Conservation (phyloP, 2,797 vertebrate species). For the Loriculus beryllinus region DNA sequence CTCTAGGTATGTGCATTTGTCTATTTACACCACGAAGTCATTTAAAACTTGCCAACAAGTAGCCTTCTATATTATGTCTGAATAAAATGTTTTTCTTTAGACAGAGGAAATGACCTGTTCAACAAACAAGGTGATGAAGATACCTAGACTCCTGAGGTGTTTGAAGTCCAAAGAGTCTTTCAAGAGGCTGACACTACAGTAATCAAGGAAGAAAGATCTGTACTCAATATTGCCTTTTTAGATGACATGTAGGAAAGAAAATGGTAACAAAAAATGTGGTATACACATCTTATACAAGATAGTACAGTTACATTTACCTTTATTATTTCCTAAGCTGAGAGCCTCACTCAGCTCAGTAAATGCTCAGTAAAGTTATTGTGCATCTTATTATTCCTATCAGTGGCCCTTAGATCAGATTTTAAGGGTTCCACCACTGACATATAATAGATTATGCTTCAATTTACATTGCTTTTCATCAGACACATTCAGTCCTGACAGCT, state of each 20-base stretch:
- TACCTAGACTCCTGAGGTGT: conserved; percentile 18
- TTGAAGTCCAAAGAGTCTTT: conserved; percentile 40
- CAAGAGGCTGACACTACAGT: conserved; percentile 35
- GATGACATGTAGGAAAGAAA: conserved; percentile 10
- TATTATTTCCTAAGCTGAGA: conserved; percentile 32
- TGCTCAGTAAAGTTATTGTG: neutral
- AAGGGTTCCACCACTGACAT: neutral
- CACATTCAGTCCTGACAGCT: conserved; percentile 2
- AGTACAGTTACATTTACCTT: conserved; percentile 42
- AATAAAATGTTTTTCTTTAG: conserved; percentile 37
- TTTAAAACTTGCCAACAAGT: neutral
- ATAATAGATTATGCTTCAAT: neutral
- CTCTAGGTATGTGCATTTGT: neutral
- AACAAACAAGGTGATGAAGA: conserved; percentile 38
- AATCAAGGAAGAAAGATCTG: conserved; percentile 1
- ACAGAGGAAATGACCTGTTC: neutral
- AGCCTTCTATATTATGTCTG: neutral
- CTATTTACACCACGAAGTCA: neutral
- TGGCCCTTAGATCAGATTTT: neutral
- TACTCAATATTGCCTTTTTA: conserved; percentile 22
- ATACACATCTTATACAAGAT: conserved; percentile 65
- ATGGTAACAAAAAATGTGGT: conserved; percentile 43
- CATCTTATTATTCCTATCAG: neutral
- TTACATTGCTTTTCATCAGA: conserved; percentile 12
- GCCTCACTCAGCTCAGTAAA: conserved; percentile 2